These are phyloP conservation scores for Eriosoma lanigerum DNA, from an alignment of 1,140 invertebrate genomes.

Conservation along the genomic window DNA sequence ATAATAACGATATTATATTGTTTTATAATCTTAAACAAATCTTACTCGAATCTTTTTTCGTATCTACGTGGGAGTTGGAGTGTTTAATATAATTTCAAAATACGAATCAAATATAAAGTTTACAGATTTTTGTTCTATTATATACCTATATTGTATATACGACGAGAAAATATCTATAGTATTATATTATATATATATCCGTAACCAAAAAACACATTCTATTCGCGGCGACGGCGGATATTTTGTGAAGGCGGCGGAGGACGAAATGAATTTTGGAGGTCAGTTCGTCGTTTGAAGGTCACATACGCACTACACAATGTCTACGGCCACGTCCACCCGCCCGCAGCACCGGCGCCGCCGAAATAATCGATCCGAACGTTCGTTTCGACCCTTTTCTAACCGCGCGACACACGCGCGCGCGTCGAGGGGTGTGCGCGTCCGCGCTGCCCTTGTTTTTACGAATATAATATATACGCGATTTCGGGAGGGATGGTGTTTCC, in stretches of 20 bases:
- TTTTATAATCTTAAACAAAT: no score
- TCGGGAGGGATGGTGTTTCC: neutral
- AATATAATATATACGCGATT: no score
- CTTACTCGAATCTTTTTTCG: no score
- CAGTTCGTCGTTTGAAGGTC: conserved; percentile 44
- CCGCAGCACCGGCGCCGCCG: neutral
- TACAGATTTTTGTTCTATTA: no score
- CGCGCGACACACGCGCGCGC: neutral
- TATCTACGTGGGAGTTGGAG: no score
- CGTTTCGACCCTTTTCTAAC: conserved; percentile 7
- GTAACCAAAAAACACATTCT: neutral
- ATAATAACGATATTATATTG: no score
- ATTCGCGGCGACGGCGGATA: neutral
- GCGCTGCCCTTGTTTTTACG: neutral
- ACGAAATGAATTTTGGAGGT: conserved; percentile 33
- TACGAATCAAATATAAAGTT: no score
- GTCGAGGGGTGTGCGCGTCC: neutral
- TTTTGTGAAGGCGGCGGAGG: no score
- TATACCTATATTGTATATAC: no score
- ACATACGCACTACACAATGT: neutral
- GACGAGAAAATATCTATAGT: no score
- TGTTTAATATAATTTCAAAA: no score
- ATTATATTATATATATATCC: neutral
- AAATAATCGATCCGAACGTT: conserved; percentile 38
- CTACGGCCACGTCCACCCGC: neutral